Conservation (phyloP, 2,888 invertebrate genomes). For the Cheilosia vulpina region DNA sequence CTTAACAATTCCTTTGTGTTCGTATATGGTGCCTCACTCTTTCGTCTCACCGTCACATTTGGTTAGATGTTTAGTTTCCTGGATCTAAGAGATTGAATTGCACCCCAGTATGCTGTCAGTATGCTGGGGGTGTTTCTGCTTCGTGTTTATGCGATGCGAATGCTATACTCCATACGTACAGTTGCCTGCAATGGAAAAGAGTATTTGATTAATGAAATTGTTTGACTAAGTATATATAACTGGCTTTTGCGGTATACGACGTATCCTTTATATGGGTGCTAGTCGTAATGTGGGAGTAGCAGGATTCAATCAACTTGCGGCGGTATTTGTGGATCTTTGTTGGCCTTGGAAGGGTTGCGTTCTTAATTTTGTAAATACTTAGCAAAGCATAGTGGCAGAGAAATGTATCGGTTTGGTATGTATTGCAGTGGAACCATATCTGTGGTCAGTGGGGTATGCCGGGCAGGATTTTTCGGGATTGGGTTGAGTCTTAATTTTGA, state of each 20-base stretch:
- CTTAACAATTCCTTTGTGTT: slow-evolving; percentile 54
- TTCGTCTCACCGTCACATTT: neutral
- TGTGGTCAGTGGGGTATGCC: too few relatives aligned
- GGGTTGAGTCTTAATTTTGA: too few relatives aligned
- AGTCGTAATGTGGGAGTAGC: too few relatives aligned
- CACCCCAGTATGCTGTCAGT: neutral
- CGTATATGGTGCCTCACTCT: neutral
- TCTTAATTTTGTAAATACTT: too few relatives aligned
- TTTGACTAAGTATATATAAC: neutral
- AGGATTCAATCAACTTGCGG: too few relatives aligned
- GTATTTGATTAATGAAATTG: slow-evolving; percentile 7
- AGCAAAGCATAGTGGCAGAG: too few relatives aligned
- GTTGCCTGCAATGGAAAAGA: neutral
- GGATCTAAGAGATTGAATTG: slow-evolving; percentile 8
- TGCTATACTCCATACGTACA: neutral
- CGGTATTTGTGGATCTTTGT: too few relatives aligned
- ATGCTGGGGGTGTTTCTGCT: neutral
- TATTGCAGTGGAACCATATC: too few relatives aligned
- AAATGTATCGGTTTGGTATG: too few relatives aligned
- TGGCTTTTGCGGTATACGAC: neutral
- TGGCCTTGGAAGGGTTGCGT: too few relatives aligned
- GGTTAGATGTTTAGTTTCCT: neutral
- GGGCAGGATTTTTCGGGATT: too few relatives aligned
- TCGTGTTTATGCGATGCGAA: neutral
- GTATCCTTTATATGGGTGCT: neutral